Percentiles rank a stretch among this genome's conserved stretches.
Evolutionary conservation across 2,888 invertebrate species (phyloP).

Genomic region (Cantharis rustica): DNA sequence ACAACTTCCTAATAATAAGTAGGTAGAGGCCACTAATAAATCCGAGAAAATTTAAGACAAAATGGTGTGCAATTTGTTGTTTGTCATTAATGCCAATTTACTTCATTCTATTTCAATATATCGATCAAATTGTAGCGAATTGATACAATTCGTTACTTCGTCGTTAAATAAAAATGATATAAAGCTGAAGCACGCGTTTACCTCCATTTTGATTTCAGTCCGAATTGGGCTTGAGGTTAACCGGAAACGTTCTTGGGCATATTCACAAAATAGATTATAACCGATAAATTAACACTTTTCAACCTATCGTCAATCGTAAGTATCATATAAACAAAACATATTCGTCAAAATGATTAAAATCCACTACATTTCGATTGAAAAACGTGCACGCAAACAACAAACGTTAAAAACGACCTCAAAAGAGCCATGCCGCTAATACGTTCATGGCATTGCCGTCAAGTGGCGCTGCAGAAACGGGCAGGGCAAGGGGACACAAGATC

Average conservation of each 20-base stretch:
- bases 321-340: conserved; percentile 8
- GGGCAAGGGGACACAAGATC: conserved; percentile 43
- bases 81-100: neutral
- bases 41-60: neutral
- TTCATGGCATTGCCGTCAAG: conserved; percentile 46
- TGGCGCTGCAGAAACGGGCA: conserved; percentile 41
- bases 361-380: neutral
- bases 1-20: neutral
- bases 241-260: conserved; percentile 49
- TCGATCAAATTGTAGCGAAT: neutral
- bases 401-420: conserved; percentile 39
- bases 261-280: conserved; percentile 7
- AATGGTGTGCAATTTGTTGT: neutral
- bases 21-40: neutral
- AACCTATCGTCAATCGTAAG: conserved; percentile 21
- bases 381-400: neutral
- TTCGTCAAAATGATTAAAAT: conserved; percentile 8
- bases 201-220: conserved; percentile 56
- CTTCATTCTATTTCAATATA: neutral
- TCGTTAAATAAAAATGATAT: conserved; percentile 10
- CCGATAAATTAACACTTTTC: conserved; percentile 1
- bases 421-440: conserved; percentile 46
- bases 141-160: neutral
- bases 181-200: conserved; percentile 52
- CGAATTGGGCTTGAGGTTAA: conserved; percentile 53